phyloP scores from a whole-genome alignment of 2,888 invertebrate genomes.

The Synergus umbraculus region DNA sequence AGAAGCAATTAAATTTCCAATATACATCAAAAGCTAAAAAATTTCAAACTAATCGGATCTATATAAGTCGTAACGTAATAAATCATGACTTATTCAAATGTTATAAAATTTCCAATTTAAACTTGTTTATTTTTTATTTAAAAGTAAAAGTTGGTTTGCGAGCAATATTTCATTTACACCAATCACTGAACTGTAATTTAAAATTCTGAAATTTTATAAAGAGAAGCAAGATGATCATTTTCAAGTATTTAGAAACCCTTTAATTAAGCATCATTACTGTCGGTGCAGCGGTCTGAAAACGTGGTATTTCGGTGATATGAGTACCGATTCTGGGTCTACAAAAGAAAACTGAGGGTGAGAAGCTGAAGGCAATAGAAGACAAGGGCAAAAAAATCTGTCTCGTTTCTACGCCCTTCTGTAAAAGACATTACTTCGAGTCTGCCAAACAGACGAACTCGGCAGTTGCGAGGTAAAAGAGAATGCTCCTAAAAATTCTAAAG shows the following conservation, averaged over 20 bases:
- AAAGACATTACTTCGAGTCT: slow-evolving; percentile 26
- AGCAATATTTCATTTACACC: not conserved
- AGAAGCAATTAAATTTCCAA: too few relatives aligned
- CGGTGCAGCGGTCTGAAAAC: slow-evolving; percentile 7
- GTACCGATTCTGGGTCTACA: slow-evolving; percentile 13
- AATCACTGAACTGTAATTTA: not conserved
- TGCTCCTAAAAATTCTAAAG: slow-evolving; percentile 24
- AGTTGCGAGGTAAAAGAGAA: slow-evolving; percentile 3
- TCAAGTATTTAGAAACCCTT: not conserved
- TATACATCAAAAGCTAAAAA: too few relatives aligned
- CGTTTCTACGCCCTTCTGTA: slow-evolving; percentile 15
- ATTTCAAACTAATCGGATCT: too few relatives aligned
- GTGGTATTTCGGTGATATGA: slow-evolving; percentile 18
- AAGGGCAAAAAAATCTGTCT: slow-evolving; percentile 21
- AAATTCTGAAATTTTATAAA: not conserved
- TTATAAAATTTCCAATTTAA: not conserved
- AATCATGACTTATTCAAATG: not conserved
- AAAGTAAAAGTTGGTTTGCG: not conserved
- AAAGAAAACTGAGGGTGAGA: slow-evolving; percentile 46
- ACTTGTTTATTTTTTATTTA: not conserved
- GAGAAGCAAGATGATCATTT: not conserved
- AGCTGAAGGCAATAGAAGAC: slow-evolving; percentile 47
- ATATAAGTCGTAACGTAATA: too few relatives aligned
- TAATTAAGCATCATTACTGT: not conserved
- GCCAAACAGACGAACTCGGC: slow-evolving; percentile 24